Evolutionary conservation across 2,797 vertebrate species (phyloP), one percentile per base, ranked within the genome.

Genomic region (Triplophysa bombifrons): DNA sequence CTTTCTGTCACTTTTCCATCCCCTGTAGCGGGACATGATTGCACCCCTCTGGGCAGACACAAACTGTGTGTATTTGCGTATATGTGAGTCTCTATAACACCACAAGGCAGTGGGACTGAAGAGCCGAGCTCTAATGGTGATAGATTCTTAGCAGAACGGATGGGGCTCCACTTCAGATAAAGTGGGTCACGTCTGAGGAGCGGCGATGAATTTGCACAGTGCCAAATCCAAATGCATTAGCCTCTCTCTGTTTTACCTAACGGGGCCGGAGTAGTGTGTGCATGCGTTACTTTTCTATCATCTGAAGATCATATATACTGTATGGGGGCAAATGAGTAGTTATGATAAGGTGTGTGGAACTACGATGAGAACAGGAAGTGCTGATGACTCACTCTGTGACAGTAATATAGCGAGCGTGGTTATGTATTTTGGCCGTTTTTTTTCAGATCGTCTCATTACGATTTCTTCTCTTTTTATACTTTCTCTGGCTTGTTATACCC

Each of bases 61-160:
- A 60, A 66, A 78, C 69, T 58, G 48, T 78, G 41, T 71, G 74
- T 74, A 63, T 83, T 80, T 84, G 74, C 84, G 86, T 76, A 83
- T 81, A 82, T 81, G 86, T 83, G 85, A 80, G 84, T 90, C 41
- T 30, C 38, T 46, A 70, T 53, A 69, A 68, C 56, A 53, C 71
- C 56, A 60, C 67, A 20, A 72, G 30, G 69, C 61, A 65, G 48
- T 48, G 58, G 82, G 82, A 84, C 84, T 87, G 81, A 48, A 79
- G 72, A 83, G 88, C 88, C 89, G 89, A 89, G 88, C 73, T 69
- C 76, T 88, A 82, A 83, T 79, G 69, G 73, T 84, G 82, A 84
- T 84, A 84, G 56, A 86, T 87, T 81, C 76, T 50, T 81, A 71
- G 66, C 77, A 84, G 84, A 88, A 89, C 76, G 71, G 87, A 88